Evolutionary conservation across 2,113 vertebrate genomes (phyloP), one percentile per base, ranked within the genome.

Genomic region (Pomatostomus ruficeps): DNA sequence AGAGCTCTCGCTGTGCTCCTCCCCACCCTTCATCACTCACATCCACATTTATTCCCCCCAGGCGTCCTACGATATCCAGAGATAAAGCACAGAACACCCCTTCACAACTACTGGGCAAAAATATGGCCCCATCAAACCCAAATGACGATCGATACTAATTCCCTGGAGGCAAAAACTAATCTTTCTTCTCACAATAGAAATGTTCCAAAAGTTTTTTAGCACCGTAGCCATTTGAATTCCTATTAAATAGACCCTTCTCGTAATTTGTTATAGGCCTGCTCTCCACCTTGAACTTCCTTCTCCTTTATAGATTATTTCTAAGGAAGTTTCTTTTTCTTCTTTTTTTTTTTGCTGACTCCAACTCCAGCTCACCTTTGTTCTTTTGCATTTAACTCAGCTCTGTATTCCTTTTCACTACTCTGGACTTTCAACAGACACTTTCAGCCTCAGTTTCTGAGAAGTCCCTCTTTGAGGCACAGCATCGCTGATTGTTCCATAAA

Each of bases 351-450:
- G 93, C 88, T 96, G 91, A 94, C 68, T 75, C 71, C 40, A 83
- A 92, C 91, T 90, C 26, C 68, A 84, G 58, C n/a, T 92, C 92
- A 93, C 94, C 95, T 94, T 92, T 91, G 89, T 94, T 88, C 86
- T 88, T 81, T 88, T 0, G 0, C 76, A 66, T 85, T 88, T 94
- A 85, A 92, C 89, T 92, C 73, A 52, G 75, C 70, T 89, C 72
- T 68, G 21, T 65, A 74, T 94, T 93, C 36, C 45, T 78, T 63
- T 79, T 84, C 88, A 74, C 40, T 59, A 3, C 63, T 81, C 74
- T 79, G 71, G 62, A 55, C 78, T 80, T 94, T 74, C 42, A 88
- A 74, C 55, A 73, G 0, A 73, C 6, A 54, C 82, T 80, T 88
- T 84, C 18, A 92, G 75, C 66, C 35, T 70, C 57, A 20, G 55